phyloP scores from a whole-genome alignment of 2,113 vertebrate genomes.

The Hiodon tergisus region DNA sequence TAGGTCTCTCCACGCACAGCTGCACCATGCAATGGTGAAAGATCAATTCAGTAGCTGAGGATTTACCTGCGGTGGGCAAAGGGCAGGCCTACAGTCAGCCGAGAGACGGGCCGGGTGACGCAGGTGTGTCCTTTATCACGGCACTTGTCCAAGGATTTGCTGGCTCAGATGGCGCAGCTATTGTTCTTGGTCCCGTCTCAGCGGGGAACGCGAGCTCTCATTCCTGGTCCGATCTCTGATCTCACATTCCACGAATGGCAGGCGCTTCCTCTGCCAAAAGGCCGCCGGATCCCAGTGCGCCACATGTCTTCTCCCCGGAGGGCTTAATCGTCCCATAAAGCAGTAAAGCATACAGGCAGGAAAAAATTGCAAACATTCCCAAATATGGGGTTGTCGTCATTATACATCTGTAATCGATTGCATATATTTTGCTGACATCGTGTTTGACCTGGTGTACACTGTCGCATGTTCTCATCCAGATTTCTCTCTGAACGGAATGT shows the following conservation, averaged over 20 bases:
- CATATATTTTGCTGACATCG: conserved; percentile 29
- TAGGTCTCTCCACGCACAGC: too few relatives aligned
- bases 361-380: conserved; percentile 35
- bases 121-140: conserved; percentile 20
- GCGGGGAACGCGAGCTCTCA: conserved; percentile 39
- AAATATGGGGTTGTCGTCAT: conserved; percentile 23
- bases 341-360: conserved; percentile 41
- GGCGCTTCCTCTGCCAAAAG: conserved; percentile 34
- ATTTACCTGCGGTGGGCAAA: too few relatives aligned
- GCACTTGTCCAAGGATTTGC: conserved; percentile 30
- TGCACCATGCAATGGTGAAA: too few relatives aligned
- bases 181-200: conserved; percentile 38
- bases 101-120: too few relatives aligned
- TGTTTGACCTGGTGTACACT: conserved; percentile 33
- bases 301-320: conserved; percentile 13
- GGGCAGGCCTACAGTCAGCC: too few relatives aligned
- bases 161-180: conserved; percentile 39
- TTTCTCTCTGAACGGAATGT: conserved; percentile 8
- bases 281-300: conserved; percentile 35
- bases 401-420: conserved; percentile 33
- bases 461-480: conserved; percentile 25
- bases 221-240: conserved; percentile 37
- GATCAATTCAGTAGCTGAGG: too few relatives aligned
- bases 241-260: conserved; percentile 40
- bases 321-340: conserved; percentile 22